Evolutionary conservation across 2,113 vertebrate genomes (phyloP), one percentile per base, ranked within the genome.

Genomic region (crab-eating macaque (Macaca fascicularis)): DNA sequence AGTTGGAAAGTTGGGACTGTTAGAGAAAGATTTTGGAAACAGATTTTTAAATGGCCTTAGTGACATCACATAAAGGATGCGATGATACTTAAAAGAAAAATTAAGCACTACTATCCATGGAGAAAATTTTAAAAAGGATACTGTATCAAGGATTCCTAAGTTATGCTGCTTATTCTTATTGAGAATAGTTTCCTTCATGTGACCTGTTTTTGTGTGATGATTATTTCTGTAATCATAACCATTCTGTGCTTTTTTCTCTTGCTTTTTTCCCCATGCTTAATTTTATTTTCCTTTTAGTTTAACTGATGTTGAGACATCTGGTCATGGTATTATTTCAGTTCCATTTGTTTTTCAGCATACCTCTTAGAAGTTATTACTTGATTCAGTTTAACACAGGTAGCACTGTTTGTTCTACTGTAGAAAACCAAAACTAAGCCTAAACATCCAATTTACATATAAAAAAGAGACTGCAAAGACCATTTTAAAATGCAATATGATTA

Each of bases 221-320:
- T 76, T 80, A 16, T 57, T 10, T 69, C 78, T 86, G 17, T 38
- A 30, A n/a, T 82, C 11, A 27, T 72, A 40, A 48, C 20, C 6
- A 75, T 83, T 64, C 7, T 57, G 1, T 59, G 11, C 40, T 74
- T 4, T 76, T 52, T 12, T 52, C 9, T 61, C 90, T 83, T 55
- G 19, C 6, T 70, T 74, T 55, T 50, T 55, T 30, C 32, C 12
- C 35, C n/a, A 69, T 81, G 6, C 57, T 64, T 79, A 76, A 59
- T 85, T 96, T 64, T 23, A 38, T 93, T 76, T 95, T 94, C 20
- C 7, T 67, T 86, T 91, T 90, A 57, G 81, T 79, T 86, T 19
- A 48, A 6, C 22, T 67, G 27, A n/a, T 40, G 32, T 17, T 67
- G n/a, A 85, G 9, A 19, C 45, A 27, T 74, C 69, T 40, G 27